Evolutionary conservation across 1,140 invertebrate genomes (phyloP).

Genomic region (Drosophila ananassae): DNA sequence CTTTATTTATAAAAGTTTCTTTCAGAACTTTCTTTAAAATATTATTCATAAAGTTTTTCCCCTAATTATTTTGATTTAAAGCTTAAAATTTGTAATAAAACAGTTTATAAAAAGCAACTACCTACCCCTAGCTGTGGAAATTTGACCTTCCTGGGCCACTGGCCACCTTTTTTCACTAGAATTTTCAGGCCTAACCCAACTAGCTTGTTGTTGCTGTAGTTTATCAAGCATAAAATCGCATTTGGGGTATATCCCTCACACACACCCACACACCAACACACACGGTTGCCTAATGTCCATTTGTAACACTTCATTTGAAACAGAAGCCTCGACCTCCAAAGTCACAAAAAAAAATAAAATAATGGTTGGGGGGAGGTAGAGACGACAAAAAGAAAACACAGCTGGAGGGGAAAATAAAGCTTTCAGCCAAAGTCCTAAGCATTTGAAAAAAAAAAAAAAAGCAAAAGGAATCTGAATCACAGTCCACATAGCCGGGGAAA

Average conservation of each 20-base stretch:
- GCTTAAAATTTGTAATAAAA: no score
- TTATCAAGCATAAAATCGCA: slow-evolving; percentile 81
- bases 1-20: no score
- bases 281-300: slow-evolving; percentile 67
- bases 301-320: slow-evolving; percentile 81
- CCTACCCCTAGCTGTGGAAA: background rate
- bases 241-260: slow-evolving; percentile 45
- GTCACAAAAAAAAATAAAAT: slow-evolving; percentile 43
- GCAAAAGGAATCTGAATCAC: slow-evolving; percentile 12
- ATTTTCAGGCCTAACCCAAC: slow-evolving; percentile 56
- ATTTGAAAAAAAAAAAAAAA: slow-evolving; percentile 15
- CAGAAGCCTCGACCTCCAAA: slow-evolving; percentile 67
- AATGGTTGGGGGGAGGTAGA: background rate
- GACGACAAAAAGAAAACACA: slow-evolving; percentile 9
- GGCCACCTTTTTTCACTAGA: slow-evolving; percentile 21
- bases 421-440: slow-evolving; percentile 15
- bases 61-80: no score
- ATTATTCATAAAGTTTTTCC: no score
- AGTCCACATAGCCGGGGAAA: background rate
- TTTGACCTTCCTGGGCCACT: slow-evolving; percentile 28
- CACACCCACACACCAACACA: slow-evolving; percentile 1
- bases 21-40: no score
- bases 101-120: background rate
- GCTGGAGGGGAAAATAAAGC: slow-evolving; percentile 18
- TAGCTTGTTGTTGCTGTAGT: slow-evolving; percentile 68